A percentile compares a stretch with the other conserved stretches of the same genome.
Evolutionary conservation across 2,113 vertebrate genomes (phyloP).

Genomic region (Xyrauchen texanus): DNA sequence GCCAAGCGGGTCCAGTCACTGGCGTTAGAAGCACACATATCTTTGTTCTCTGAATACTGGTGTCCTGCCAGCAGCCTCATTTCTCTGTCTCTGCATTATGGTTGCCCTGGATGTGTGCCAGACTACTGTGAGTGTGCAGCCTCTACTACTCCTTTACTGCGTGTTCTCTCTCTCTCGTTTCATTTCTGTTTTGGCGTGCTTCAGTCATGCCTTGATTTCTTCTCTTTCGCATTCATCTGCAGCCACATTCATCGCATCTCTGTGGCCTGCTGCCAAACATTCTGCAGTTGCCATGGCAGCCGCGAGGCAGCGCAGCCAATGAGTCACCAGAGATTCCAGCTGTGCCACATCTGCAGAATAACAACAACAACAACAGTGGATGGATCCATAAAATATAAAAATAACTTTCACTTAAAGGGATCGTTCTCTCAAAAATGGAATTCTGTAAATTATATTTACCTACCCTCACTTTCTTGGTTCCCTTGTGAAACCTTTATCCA

Average conservation of each 20-base stretch:
- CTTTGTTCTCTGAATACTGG: slow-evolving; percentile 90
- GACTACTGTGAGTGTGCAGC: slow-evolving; percentile 64
- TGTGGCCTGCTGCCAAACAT: slow-evolving; percentile 86
- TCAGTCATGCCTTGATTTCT: background rate
- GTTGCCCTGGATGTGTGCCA: slow-evolving; percentile 84
- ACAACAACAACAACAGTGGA: slow-evolving; percentile 29
- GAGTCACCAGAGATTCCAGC: slow-evolving; percentile 82
- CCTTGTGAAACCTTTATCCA: too few relatives aligned
- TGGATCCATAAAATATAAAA: background rate
- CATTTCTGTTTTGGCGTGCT: too few relatives aligned
- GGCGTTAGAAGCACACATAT: slow-evolving; percentile 86
- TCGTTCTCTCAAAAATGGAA: too few relatives aligned
- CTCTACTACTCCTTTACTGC: slow-evolving; percentile 38
- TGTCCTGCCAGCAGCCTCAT: slow-evolving; percentile 83
- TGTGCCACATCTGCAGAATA: slow-evolving; percentile 73
- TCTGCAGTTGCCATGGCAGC: slow-evolving; percentile 88
- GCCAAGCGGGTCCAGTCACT: slow-evolving; percentile 83
- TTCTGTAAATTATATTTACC: too few relatives aligned
- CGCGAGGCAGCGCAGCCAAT: slow-evolving; percentile 65
- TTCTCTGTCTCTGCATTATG: slow-evolving; percentile 81
- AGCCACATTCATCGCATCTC: slow-evolving; percentile 57
- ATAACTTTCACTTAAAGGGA: background rate
- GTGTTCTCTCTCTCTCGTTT: background rate
- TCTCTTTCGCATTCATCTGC: slow-evolving; percentile 9
- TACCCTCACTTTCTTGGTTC: too few relatives aligned